A percentile compares a stretch with the other conserved stretches of the same genome.
Evolutionary conservation across 2,113 vertebrate species (phyloP).

Genomic region (Crotalus viridis): DNA sequence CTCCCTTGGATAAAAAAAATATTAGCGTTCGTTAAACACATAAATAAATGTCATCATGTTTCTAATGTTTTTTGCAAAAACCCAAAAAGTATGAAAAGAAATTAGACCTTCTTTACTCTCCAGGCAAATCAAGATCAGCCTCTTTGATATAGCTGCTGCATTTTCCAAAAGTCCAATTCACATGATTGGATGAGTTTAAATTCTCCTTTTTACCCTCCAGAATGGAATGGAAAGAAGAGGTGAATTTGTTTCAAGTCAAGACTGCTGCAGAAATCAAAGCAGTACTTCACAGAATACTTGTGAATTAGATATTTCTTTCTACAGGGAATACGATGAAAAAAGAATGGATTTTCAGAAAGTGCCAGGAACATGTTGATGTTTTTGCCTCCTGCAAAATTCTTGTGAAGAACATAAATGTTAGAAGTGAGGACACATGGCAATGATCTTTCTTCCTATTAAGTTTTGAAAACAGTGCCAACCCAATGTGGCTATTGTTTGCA

Average conservation of each 20-base stretch:
- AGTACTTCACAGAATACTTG: not conserved
- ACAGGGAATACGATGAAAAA: not conserved
- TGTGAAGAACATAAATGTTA: not conserved
- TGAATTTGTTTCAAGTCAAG: not conserved
- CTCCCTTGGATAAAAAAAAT: not conserved
- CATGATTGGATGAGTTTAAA: not conserved
- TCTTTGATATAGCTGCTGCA: not conserved
- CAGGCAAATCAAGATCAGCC: not conserved
- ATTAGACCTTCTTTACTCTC: not conserved
- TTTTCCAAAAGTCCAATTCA: not conserved
- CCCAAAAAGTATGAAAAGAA: not conserved
- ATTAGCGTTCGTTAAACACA: not conserved
- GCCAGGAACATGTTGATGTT: not conserved
- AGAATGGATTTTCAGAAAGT: not conserved
- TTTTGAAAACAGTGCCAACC: not conserved
- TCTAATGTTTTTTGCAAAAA: not conserved
- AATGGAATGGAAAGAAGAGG: not conserved
- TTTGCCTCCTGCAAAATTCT: not conserved
- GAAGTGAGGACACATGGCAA: not conserved
- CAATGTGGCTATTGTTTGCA: not conserved
- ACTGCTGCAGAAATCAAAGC: not conserved
- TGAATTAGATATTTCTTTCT: not conserved
- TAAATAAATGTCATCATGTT: not conserved
- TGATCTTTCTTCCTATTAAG: not conserved
- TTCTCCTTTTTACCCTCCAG: not conserved